These are phyloP conservation scores for Acanthochromis polyacanthus DNA, from an alignment of 2,113 vertebrate genomes.

Conservation along the genomic window DNA sequence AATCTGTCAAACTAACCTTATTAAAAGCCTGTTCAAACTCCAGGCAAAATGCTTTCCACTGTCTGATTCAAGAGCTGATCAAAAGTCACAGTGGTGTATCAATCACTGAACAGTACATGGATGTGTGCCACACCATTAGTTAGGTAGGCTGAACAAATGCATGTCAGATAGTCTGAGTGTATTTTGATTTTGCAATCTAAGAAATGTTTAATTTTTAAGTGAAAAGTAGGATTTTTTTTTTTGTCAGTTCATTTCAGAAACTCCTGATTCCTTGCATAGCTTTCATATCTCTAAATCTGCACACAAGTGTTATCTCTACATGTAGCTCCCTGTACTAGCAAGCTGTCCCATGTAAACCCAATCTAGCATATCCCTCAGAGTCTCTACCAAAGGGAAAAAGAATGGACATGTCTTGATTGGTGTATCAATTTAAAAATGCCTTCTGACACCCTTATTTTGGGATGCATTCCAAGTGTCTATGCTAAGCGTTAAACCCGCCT, in stretches of 20 bases:
- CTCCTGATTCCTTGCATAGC: too few species aligned
- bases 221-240: neutral
- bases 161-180: neutral
- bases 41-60: neutral
- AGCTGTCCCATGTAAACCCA: neutral
- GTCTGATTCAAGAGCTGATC: neutral
- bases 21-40: neutral
- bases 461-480: neutral
- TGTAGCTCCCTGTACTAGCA: neutral
- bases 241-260: neutral
- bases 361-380: neutral
- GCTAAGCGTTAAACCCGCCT: neutral
- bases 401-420: neutral
- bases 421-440: neutral
- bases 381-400: neutral
- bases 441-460: neutral
- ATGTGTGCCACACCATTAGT: neutral
- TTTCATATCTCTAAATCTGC: neutral
- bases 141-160: neutral
- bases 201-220: neutral
- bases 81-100: neutral
- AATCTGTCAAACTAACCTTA: neutral
- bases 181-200: neutral
- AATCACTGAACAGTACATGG: neutral
- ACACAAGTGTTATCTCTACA: neutral